Base-by-base conservation (phyloP, 2,888 invertebrate species). In the Lasioglossum marginatum region DNA sequence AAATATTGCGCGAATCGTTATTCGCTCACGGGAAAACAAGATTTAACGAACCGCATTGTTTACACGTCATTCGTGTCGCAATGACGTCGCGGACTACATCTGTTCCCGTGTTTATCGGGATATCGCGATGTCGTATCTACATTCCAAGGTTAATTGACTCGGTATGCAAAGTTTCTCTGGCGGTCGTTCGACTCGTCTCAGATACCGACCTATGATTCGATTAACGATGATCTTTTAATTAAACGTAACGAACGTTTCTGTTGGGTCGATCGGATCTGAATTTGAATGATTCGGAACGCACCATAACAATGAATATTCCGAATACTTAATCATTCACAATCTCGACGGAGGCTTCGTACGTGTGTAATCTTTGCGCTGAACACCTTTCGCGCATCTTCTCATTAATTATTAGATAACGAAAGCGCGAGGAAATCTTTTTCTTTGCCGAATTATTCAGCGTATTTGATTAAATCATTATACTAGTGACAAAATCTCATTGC, bases 111-210 rank as follows among this genome's bases (percentile, higher is more conserved):
- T 73, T 77, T 73, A 45, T 82, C 52, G 27, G 34, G 27, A 34
- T 72, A 72, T 72, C 63, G n/a, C 45, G 37, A 16, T 23, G 71
- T 75, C 66, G 66, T 14, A 34, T 66, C 14, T 19, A 27, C 27
- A 14, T 5, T 70, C 31, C 66, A 82, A 83, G 83, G 73, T 82
- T 77, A 77, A 82, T 82, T 48, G 40, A 14, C 31, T 14, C 16
- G 16, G n/a, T 14, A 23, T 43, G 52, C 31, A 60, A 23, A 40
- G 23, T 12, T 63, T 71, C 40, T 27, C 14, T 4, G 31, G 6
- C 63, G 12, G 23, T 72, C 45, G 23, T 52, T 74, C 27, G 4
- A 74, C 14, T 45, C 6, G 19, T 16, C 19, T n/a, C 8, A 34
- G 60, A 75, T 40, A 16, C 27, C n/a, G 43, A 82, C 16, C 37